phyloP scores from a whole-genome alignment of 1,140 invertebrate species.

The Rhopalosiphum maidis region DNA sequence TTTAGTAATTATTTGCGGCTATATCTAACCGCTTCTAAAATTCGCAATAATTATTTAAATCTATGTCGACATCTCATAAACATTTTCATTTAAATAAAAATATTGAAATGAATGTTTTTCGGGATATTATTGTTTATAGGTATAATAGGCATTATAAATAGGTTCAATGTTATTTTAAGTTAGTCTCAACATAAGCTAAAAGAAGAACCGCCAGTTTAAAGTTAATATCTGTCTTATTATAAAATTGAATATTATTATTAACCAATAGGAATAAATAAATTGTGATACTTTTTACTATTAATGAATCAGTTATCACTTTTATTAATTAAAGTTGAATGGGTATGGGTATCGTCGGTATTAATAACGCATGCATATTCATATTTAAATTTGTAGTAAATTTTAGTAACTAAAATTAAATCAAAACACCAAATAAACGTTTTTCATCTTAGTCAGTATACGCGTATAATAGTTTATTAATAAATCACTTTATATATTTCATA shows the following conservation, averaged over 20 bases:
- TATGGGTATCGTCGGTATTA: no score
- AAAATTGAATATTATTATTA: background rate
- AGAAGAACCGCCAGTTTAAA: background rate
- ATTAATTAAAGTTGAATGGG: background rate
- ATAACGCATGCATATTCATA: background rate
- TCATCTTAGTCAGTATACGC: background rate
- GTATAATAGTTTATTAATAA: background rate
- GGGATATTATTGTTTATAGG: background rate
- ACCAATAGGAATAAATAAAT: background rate
- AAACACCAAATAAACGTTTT: background rate
- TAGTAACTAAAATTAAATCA: background rate
- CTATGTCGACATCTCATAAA: background rate
- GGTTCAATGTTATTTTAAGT: background rate
- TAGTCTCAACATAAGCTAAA: background rate
- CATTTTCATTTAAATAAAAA: background rate
- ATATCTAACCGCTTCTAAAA: background rate
- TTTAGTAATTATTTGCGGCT: background rate
- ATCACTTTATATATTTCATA: background rate
- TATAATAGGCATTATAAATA: no score
- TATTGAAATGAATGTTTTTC: background rate
- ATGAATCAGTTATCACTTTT: background rate
- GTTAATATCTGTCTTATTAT: background rate
- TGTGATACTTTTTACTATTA: background rate
- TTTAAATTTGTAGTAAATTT: background rate
- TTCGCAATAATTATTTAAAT: background rate